Percentiles rank a stretch among this genome's conserved stretches.
Evolutionary conservation across 2,113 vertebrate genomes (phyloP).

Genomic region (Acanthisitta chloris): DNA sequence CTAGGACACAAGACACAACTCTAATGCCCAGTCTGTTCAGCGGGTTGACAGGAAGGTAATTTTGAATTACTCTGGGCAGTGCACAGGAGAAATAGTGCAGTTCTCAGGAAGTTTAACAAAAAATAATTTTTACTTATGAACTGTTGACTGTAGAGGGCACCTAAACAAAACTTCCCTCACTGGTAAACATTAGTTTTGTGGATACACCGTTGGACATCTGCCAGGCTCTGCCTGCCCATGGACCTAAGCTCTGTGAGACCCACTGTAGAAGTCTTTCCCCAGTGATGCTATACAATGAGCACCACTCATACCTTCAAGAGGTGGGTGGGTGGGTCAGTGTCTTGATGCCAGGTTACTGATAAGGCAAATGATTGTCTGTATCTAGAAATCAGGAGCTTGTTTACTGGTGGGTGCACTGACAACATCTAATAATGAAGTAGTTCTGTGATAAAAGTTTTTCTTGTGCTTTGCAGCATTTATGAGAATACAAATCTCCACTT

Average conservation of each 20-base stretch:
- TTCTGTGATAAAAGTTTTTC: neutral
- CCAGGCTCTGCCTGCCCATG: neutral
- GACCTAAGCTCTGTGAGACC: neutral
- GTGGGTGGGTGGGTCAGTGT: fast-evolving
- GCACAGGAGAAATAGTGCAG: too few relatives aligned
- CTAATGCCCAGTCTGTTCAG: too few relatives aligned
- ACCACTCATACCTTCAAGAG: fast-evolving
- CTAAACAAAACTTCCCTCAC: neutral
- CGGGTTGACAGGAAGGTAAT: too few relatives aligned
- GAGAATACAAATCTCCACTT: neutral
- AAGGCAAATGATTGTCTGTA: neutral
- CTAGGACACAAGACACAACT: neutral
- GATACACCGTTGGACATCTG: neutral
- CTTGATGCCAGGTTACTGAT: neutral
- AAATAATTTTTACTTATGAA: too few relatives aligned
- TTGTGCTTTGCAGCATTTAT: neutral
- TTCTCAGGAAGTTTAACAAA: too few relatives aligned
- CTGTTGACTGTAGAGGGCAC: neutral
- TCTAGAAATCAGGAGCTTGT: neutral
- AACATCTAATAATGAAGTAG: neutral
- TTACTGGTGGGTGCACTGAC: neutral
- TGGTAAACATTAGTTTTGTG: neutral
- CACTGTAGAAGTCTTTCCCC: neutral
- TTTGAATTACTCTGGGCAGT: too few relatives aligned
- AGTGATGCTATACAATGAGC: neutral